Evolutionary conservation across 2,888 invertebrate species (phyloP).

Genomic region (Alentia gelatinosa): DNA sequence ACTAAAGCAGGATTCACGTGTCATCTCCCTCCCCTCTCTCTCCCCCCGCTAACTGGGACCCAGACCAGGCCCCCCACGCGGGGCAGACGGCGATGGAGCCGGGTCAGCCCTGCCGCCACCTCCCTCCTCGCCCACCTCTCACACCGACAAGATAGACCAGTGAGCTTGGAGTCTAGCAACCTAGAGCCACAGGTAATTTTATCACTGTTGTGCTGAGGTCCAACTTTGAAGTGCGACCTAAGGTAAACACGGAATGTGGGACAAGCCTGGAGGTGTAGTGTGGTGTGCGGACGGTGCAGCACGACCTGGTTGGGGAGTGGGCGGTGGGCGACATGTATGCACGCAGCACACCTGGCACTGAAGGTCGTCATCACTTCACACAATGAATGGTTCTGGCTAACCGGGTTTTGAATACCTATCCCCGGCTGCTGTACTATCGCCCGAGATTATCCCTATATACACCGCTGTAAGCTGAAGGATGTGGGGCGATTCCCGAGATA

Average conservation of each 20-base stretch:
- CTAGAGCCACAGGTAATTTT: conserved; percentile 14
- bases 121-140: background rate
- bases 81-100: background rate
- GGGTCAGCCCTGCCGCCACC: background rate
- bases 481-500: no score
- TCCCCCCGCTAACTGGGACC: no score
- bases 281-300: background rate
- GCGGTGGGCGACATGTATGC: background rate
- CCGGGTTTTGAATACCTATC: no score
- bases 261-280: background rate
- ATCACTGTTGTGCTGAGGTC: background rate
- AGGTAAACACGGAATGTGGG: background rate
- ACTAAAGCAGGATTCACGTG: conserved; percentile 13
- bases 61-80: background rate
- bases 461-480: no score
- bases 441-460: no score
- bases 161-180: background rate
- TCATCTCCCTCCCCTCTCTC: no score
- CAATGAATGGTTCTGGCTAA: no score
- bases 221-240: background rate
- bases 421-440: background rate
- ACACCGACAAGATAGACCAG: background rate
- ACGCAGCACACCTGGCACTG: background rate
- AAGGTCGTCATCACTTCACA: background rate
- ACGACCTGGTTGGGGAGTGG: background rate